These are phyloP conservation scores for Antheraea assamensis DNA, from an alignment of 2,888 invertebrate species.

Conservation along the genomic window DNA sequence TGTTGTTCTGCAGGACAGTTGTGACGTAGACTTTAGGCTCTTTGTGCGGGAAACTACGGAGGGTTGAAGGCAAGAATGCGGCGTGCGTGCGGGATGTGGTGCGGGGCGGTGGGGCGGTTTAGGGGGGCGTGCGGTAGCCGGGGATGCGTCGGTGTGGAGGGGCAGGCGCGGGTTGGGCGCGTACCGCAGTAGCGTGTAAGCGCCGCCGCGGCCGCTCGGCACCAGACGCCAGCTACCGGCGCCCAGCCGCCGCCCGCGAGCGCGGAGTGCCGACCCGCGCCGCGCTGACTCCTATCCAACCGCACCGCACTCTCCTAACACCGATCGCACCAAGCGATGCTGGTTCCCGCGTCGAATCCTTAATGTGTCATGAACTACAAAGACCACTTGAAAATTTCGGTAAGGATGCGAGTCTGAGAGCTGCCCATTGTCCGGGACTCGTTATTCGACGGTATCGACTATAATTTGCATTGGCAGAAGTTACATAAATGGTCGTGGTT, in stretches of 20 bases:
- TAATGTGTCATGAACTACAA: slow-evolving; percentile 34
- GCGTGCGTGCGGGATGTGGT: slow-evolving; percentile 72
- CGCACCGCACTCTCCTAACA: slow-evolving; percentile 46
- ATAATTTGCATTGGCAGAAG: slow-evolving; percentile 26
- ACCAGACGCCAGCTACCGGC: slow-evolving; percentile 22
- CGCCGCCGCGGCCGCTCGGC: slow-evolving; percentile 75
- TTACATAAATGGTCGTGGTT: slow-evolving; percentile 52
- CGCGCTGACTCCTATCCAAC: slow-evolving; percentile 52
- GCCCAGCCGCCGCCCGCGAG: slow-evolving; percentile 52
- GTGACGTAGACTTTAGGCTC: slow-evolving; percentile 50
- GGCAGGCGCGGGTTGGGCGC: slow-evolving; percentile 61
- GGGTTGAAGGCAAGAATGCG: slow-evolving; percentile 74
- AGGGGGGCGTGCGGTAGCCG: slow-evolving; percentile 52
- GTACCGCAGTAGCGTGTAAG: slow-evolving; percentile 80
- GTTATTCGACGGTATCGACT: slow-evolving; percentile 6
- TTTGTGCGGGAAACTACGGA: slow-evolving; percentile 60
- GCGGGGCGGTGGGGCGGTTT: slow-evolving; percentile 49
- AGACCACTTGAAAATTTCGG: slow-evolving; percentile 39
- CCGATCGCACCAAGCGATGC: slow-evolving; percentile 44
- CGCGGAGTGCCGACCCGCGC: slow-evolving; percentile 55
- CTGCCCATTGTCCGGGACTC: slow-evolving; percentile 30
- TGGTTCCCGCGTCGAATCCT: slow-evolving; percentile 52
- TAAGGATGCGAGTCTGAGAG: slow-evolving; percentile 40
- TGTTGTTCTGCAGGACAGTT: slow-evolving; percentile 32
- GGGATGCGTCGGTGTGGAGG: slow-evolving; percentile 60